phyloP scores from a whole-genome alignment of 2,797 vertebrate species.

The Poeciliopsis paucimaculata region DNA sequence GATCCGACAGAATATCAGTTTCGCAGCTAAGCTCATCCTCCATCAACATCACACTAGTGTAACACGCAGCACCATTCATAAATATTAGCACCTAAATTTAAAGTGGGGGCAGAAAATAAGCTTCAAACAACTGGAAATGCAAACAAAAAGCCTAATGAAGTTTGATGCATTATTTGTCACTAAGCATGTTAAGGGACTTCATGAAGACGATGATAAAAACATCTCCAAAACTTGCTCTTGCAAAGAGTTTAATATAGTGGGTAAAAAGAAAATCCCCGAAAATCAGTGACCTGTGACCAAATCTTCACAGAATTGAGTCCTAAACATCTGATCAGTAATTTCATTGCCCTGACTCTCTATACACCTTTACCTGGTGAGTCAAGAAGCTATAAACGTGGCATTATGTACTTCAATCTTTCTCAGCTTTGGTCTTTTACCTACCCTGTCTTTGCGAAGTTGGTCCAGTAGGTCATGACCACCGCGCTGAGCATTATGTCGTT shows the following conservation, averaged over 20 bases:
- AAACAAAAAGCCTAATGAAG: not conserved
- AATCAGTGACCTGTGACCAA: not conserved
- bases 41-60: not conserved
- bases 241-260: too few species aligned
- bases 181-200: not conserved
- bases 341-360: not conserved
- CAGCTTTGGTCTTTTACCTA: constrained; percentile 51
- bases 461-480: constrained; percentile 98
- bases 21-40: not conserved
- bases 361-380: not conserved
- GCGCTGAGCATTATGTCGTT: constrained; percentile 97
- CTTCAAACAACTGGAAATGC: not conserved
- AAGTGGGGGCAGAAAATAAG: not conserved
- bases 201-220: not conserved
- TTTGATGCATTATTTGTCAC: not conserved
- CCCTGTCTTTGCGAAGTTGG: constrained; percentile 97
- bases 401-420: not conserved
- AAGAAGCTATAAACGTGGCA: not conserved
- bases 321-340: not conserved
- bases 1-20: not conserved
- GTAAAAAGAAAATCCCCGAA: not conserved
- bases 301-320: not conserved
- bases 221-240: not conserved
- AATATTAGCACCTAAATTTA: not conserved
- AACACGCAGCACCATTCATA: not conserved